A percentile compares a stretch with the other conserved stretches of the same genome.
Conservation (phyloP, 2,797 vertebrate genomes). For the Spatula clypeata region DNA sequence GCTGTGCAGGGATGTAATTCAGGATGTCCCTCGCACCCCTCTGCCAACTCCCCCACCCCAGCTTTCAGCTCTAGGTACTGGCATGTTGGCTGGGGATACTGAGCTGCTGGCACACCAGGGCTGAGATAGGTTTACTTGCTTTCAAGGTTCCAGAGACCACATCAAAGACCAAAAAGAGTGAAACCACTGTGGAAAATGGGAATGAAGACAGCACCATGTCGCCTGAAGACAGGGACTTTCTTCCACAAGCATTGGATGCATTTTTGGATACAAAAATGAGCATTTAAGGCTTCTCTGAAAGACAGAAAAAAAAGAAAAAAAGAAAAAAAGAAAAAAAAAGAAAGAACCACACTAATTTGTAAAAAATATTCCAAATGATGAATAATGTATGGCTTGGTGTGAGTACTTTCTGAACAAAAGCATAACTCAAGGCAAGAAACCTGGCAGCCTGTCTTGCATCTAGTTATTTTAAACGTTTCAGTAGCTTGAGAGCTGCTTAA, state of each 20-base stretch:
- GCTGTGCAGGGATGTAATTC: not conserved
- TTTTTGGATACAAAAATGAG: constrained; percentile 50
- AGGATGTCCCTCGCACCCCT: not conserved
- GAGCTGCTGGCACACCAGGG: not conserved
- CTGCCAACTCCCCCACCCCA: not conserved
- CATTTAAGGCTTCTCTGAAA: constrained; percentile 28
- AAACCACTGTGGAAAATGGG: constrained; percentile 80
- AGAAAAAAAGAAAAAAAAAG: not conserved
- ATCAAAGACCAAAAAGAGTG: constrained; percentile 5
- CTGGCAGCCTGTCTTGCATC: not conserved
- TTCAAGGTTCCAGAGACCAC: constrained; percentile 41
- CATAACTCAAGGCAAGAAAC: not conserved
- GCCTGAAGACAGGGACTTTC: constrained; percentile 78
- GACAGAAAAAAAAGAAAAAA: not conserved
- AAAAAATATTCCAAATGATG: not conserved
- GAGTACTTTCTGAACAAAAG: not conserved
- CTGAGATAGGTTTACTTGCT: not conserved
- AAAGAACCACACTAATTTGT: not conserved
- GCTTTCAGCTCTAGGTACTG: not conserved
- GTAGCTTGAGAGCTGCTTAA: not conserved
- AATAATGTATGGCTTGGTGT: not conserved
- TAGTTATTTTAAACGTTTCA: not conserved
- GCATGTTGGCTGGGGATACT: not conserved
- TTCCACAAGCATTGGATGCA: constrained; percentile 42
- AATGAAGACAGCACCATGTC: constrained; percentile 78